Conservation (phyloP, 2,113 vertebrate species). For the Oriolus oriolus region DNA sequence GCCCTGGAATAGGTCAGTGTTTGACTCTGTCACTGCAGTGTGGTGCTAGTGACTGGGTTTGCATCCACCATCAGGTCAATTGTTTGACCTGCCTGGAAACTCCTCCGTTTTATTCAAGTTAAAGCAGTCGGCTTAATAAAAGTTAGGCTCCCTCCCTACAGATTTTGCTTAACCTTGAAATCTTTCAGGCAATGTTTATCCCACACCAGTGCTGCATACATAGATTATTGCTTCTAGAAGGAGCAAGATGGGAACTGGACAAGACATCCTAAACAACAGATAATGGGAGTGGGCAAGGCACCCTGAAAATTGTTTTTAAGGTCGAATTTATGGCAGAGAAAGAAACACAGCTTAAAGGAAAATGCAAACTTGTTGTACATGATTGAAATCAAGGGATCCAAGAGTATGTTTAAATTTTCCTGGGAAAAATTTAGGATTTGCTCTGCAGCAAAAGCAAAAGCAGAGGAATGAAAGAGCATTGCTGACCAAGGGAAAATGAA, state of each 20-base stretch:
- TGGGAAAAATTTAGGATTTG: background rate
- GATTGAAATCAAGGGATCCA: background rate
- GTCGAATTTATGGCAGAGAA: background rate
- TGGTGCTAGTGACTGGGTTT: background rate
- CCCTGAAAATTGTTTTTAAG: background rate
- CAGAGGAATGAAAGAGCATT: background rate
- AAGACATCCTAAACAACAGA: background rate
- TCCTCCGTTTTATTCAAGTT: background rate
- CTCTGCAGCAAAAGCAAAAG: background rate
- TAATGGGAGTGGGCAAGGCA: background rate
- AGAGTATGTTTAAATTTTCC: background rate
- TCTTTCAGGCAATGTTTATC: background rate
- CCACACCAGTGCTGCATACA: background rate
- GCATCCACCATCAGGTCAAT: background rate
- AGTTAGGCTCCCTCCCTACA: background rate
- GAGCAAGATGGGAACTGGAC: background rate
- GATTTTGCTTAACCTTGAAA: background rate
- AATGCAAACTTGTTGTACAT: fast-evolving
- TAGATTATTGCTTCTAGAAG: background rate
- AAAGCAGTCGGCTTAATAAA: background rate
- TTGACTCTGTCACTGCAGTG: background rate
- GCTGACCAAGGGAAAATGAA: background rate
- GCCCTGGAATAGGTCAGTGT: background rate
- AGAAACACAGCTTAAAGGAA: background rate
- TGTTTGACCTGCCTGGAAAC: background rate